Base-by-base conservation (phyloP, 2,113 vertebrate species). In the Oryzias celebensis region DNA sequence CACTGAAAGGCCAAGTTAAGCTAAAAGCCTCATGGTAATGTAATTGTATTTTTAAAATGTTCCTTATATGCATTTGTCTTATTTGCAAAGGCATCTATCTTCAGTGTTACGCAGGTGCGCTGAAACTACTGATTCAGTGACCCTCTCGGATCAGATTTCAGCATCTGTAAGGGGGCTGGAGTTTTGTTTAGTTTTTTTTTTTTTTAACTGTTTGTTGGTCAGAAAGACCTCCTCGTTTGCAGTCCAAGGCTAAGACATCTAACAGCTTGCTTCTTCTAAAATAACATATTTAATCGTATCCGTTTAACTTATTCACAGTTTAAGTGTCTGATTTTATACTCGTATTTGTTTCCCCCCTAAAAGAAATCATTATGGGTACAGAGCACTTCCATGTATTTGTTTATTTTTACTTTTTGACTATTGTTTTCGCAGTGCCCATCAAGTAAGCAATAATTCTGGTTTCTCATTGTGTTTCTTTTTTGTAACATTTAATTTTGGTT, bases 81-180 rank as follows among this genome's bases (percentile, higher is more conserved):
- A 8, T 53, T 47, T 71, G 31, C 62, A 44, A 5, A 49, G 17
- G 12, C 23, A 24, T 26, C 26, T 42, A 70, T 58, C 42, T 56
- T 44, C 24, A 65, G 51, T 59, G 42, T 51, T 44, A 44, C 15
- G 4, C 54, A 58, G 54, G 45, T 74, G 62, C 83, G 69, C 48
- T 47, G 46, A 52, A 75, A 17, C 41, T 26, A 42, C 72, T 56
- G 53, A 68, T 74, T 62, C 44, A 70, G 52, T 67, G 74, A 64
- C 71, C 72, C 44, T 48, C 64, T 62, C 62, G 50, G 81, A 81
- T 87, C 77, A 67, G 36, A 52, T 89, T 82, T 85, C 86, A 78
- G 60, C 45, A 56, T 68, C 57, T 77, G 65, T 50, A 64, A 62
- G 59, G 58, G 55, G 65, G 74, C 59, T 81, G 83, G 80, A 83